A percentile compares a stretch with the other conserved stretches of the same genome.
phyloP scores from a whole-genome alignment of 2,888 invertebrate genomes.

The Rhingia rostrata region DNA sequence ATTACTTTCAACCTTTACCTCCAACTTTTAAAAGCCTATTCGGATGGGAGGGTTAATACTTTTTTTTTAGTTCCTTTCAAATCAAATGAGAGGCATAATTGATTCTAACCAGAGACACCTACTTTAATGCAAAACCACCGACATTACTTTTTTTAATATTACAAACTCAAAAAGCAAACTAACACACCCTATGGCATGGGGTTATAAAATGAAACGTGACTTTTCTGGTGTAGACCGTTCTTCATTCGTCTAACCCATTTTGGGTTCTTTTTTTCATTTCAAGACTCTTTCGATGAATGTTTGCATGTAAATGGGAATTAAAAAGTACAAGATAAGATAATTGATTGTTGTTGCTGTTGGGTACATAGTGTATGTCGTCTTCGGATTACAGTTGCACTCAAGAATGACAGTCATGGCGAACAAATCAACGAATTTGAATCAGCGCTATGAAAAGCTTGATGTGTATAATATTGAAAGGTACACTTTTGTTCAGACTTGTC shows the following conservation, averaged over 20 bases:
- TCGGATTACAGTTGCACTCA: slow-evolving; percentile 48
- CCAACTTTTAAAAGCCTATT: too few relatives aligned
- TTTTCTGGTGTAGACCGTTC: slow-evolving; percentile 14
- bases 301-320: slow-evolving; percentile 35
- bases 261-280: slow-evolving; percentile 10
- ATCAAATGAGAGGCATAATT: too few relatives aligned
- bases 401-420: slow-evolving; percentile 35
- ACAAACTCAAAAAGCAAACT: too few relatives aligned
- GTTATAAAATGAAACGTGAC: slow-evolving; percentile 39
- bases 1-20: too few relatives aligned
- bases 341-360: slow-evolving; percentile 27
- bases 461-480: background rate
- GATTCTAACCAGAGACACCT: too few relatives aligned
- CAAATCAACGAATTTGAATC: background rate
- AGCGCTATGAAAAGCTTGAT: background rate
- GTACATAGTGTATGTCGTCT: slow-evolving; percentile 14
- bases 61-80: too few relatives aligned
- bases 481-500: too few relatives aligned
- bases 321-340: slow-evolving; percentile 51
- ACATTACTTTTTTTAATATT: too few relatives aligned
- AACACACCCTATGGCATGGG: too few relatives aligned
- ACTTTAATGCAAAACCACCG: too few relatives aligned
- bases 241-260: slow-evolving; percentile 7
- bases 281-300: background rate
- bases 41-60: too few relatives aligned